Percentiles rank a stretch among this genome's conserved stretches.
Conservation (phyloP, 2,888 invertebrate species). For the Pyrrhosoma nymphula region DNA sequence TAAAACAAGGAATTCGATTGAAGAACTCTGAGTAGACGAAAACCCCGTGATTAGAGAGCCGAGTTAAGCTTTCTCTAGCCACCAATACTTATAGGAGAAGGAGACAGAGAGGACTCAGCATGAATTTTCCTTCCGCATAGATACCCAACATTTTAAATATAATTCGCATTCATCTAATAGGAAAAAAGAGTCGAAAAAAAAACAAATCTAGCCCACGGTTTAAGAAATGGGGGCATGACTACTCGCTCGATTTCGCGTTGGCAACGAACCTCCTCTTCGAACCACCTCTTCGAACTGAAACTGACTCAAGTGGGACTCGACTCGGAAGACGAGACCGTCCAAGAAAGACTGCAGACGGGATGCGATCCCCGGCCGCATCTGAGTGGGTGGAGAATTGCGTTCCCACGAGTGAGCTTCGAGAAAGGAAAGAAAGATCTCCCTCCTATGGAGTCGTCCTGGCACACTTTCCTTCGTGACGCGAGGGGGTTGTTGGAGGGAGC, state of each 20-base stretch:
- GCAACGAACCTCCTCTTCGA: not conserved
- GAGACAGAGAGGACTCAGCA: too few relatives aligned
- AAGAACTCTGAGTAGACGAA: too few relatives aligned
- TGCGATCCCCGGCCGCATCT: constrained; percentile 55
- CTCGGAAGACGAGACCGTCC: not conserved
- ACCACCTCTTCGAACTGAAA: not conserved
- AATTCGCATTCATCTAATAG: too few relatives aligned
- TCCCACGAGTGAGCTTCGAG: constrained; percentile 32
- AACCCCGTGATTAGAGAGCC: too few relatives aligned
- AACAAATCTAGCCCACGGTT: not conserved
- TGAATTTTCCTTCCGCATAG: too few relatives aligned
- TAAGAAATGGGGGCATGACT: not conserved
- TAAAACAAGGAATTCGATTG: too few relatives aligned
- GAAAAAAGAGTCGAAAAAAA: too few relatives aligned
- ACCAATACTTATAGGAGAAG: too few relatives aligned
- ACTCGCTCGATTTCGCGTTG: not conserved
- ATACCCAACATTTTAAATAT: too few relatives aligned
- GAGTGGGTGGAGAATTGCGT: constrained; percentile 31
- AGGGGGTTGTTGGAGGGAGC: not conserved
- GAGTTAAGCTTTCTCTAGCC: too few relatives aligned
- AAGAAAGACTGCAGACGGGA: constrained; percentile 8
- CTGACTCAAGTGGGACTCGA: not conserved
- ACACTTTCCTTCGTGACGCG: constrained; percentile 38
- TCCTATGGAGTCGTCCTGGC: not conserved
- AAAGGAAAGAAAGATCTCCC: not conserved